These are phyloP conservation scores for Notamacropus eugenii DNA, from an alignment of 2,797 vertebrate species.

Conservation along the genomic window DNA sequence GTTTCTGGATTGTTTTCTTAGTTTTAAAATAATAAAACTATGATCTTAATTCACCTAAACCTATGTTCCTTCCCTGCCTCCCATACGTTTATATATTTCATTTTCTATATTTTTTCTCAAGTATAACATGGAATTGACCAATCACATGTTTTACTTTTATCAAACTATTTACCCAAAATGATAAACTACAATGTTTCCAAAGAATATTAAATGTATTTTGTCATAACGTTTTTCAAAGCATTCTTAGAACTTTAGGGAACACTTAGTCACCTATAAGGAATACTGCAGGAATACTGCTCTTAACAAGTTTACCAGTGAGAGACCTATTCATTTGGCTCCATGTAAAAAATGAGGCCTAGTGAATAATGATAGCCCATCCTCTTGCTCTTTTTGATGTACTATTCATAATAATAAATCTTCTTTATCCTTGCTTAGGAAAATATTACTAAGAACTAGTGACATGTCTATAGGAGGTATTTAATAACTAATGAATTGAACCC, in stretches of 20 bases:
- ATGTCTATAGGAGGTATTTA: constrained; percentile 7
- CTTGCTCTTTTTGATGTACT: constrained; percentile 8
- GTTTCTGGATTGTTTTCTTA: neutral
- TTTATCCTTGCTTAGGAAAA: constrained; percentile 22
- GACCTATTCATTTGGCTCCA: neutral
- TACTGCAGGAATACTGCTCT: neutral
- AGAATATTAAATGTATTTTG: neutral
- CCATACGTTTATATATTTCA: neutral
- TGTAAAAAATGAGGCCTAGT: constrained; percentile 12
- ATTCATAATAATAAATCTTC: constrained; percentile 1
- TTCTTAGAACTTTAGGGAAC: constrained; percentile 2
- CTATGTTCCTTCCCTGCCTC: neutral
- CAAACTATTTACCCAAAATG: neutral
- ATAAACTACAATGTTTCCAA: neutral
- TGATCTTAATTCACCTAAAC: neutral
- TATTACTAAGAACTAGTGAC: constrained; percentile 1
- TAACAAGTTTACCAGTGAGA: neutral
- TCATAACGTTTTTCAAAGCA: constrained; percentile 9
- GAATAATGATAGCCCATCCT: neutral
- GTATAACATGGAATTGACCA: neutral
- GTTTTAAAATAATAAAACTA: neutral
- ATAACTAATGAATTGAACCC: neutral
- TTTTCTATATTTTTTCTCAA: neutral
- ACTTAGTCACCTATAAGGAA: neutral
- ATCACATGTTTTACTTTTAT: neutral